Percentiles rank a stretch among this genome's conserved stretches.
phyloP scores from a whole-genome alignment of 2,113 vertebrate species.

The Aegypius monachus region DNA sequence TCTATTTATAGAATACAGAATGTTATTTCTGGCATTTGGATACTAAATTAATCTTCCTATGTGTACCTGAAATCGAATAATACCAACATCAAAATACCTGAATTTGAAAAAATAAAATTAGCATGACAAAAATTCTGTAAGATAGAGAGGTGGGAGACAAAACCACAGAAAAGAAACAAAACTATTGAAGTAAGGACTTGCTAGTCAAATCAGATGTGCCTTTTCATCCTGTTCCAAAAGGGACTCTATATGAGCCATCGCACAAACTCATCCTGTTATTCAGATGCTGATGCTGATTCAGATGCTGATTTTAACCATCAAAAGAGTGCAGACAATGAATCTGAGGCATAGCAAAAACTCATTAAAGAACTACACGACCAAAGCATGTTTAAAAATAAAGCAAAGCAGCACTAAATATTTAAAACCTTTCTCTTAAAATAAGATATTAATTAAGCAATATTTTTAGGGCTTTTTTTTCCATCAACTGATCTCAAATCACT shows the following conservation, averaged over 20 bases:
- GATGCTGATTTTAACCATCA: background rate
- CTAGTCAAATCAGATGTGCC: background rate
- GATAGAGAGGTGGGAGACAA: background rate
- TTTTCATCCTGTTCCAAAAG: background rate
- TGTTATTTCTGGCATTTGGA: background rate
- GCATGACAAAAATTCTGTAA: background rate
- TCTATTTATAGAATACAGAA: background rate
- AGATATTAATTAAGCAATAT: background rate
- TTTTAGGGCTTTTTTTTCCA: background rate
- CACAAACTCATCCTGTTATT: background rate
- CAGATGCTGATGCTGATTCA: background rate
- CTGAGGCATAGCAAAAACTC: background rate
- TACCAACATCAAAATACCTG: background rate
- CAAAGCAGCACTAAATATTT: background rate
- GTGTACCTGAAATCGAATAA: background rate
- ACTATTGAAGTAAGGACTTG: background rate
- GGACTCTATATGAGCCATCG: background rate
- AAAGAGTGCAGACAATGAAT: background rate
- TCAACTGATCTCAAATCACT: background rate
- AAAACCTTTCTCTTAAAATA: background rate
- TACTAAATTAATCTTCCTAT: background rate
- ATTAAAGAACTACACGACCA: accelerated
- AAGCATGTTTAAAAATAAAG: background rate
- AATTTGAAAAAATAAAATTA: background rate
- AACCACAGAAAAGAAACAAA: background rate